Percentiles rank a stretch among this genome's conserved stretches.
These are phyloP conservation scores for Larimichthys crocea DNA, from an alignment of 2,113 vertebrate genomes.

Conservation along the genomic window DNA sequence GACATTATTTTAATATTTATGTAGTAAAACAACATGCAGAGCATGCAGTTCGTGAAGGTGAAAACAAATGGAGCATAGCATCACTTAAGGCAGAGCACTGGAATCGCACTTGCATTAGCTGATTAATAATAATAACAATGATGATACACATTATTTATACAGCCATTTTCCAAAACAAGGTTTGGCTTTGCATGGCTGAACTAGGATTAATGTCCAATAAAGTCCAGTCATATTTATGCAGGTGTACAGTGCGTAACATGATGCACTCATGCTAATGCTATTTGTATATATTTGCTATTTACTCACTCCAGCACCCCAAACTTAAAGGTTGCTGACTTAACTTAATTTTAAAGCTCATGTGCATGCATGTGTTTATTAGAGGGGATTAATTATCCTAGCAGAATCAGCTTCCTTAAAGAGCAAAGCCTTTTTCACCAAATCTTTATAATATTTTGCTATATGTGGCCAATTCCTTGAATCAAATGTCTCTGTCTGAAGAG, in stretches of 20 bases:
- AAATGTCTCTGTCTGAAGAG: background rate
- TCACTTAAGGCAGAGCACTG: constrained; percentile 13
- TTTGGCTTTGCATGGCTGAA: background rate
- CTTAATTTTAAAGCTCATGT: no score
- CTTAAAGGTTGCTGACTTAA: background rate
- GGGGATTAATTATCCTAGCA: no score
- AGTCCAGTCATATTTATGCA: constrained; percentile 1
- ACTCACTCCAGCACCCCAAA: background rate
- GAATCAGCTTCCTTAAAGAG: background rate
- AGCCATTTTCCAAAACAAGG: background rate
- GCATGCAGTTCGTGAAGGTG: constrained; percentile 4
- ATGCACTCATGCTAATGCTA: background rate
- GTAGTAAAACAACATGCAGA: constrained; percentile 25
- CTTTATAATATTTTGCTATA: background rate
- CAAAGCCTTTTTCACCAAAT: background rate
- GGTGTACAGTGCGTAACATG: background rate
- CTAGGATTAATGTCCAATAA: background rate
- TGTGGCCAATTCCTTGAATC: background rate
- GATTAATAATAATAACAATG: background rate
- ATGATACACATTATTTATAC: background rate
- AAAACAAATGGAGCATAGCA: constrained; percentile 29
- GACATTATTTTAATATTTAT: constrained; percentile 36
- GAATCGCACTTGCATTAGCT: constrained; percentile 47
- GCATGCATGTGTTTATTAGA: no score
- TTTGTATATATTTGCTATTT: background rate